These are phyloP conservation scores for Argyrosomus regius DNA, from an alignment of 2,797 vertebrate species.

Conservation along the genomic window DNA sequence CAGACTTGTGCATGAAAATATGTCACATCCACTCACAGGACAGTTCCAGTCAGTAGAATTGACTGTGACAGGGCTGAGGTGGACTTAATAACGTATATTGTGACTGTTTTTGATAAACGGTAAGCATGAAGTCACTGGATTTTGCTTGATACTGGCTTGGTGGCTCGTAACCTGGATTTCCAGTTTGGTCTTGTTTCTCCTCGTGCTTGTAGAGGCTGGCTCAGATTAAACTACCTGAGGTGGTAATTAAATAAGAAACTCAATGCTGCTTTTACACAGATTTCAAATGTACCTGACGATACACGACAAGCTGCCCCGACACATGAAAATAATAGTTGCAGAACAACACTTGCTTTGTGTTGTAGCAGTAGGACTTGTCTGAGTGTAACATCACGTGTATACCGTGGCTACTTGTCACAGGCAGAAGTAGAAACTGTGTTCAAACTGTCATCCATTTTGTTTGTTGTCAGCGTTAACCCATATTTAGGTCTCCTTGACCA, in stretches of 20 bases:
- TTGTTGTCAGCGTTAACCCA: conserved; percentile 15
- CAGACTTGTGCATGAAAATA: conserved; percentile 31
- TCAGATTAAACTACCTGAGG: neutral
- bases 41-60: conserved; percentile 27
- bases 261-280: conserved; percentile 24
- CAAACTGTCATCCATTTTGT: conserved; percentile 18
- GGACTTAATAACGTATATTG: conserved; percentile 26
- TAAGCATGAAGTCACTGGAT: conserved; percentile 34
- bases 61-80: conserved; percentile 25
- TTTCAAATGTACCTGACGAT: conserved; percentile 9
- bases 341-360: neutral
- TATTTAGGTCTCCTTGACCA: conserved; percentile 8
- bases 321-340: conserved; percentile 5
- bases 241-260: conserved; percentile 3
- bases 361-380: conserved; percentile 1
- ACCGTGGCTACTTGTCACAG: conserved; percentile 8
- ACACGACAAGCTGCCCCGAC: neutral
- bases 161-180: conserved; percentile 37
- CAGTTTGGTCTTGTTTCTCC: conserved; percentile 33
- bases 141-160: conserved; percentile 26
- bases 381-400: conserved; percentile 1
- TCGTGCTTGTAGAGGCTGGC: conserved; percentile 8
- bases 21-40: conserved; percentile 38
- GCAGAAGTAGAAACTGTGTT: conserved; percentile 6
- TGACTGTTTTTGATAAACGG: conserved; percentile 36